Conservation (phyloP, 2,797 vertebrate species). For the Thaleichthys pacificus region DNA sequence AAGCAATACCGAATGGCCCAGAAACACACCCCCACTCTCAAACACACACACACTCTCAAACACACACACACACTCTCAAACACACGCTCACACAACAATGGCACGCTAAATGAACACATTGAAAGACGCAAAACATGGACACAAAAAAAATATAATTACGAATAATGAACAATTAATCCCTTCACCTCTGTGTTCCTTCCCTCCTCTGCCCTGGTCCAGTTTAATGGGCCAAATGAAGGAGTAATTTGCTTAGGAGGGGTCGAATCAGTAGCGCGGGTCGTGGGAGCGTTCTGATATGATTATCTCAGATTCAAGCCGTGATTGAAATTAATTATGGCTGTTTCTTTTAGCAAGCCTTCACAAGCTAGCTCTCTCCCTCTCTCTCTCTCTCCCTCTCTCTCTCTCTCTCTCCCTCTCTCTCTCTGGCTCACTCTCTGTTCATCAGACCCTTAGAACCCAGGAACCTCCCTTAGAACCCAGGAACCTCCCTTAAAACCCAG, state of each 20-base stretch:
- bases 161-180: constrained; percentile 51
- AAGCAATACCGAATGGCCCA: constrained; percentile 19
- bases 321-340: constrained; percentile 62
- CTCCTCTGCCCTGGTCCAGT: constrained; percentile 45
- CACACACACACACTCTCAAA: not conserved
- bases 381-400: not conserved
- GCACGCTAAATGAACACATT: too few species aligned
- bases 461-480: too few species aligned
- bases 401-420: constrained; percentile 14
- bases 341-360: not conserved
- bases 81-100: too few species aligned
- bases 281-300: constrained; percentile 55
- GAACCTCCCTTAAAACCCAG: too few species aligned
- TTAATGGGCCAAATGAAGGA: constrained; percentile 64
- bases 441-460: too few species aligned
- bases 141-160: too few species aligned
- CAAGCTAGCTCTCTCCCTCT: not conserved
- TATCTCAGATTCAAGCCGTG: constrained; percentile 62
- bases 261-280: constrained; percentile 43
- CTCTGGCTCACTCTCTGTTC: constrained; percentile 10
- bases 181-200: constrained; percentile 22
- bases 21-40: too few species aligned
- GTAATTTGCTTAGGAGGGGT: constrained; percentile 57
- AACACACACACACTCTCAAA: not conserved
- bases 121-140: too few species aligned